Conservation (phyloP, 2,888 invertebrate genomes). For the Melanotus villosus region DNA sequence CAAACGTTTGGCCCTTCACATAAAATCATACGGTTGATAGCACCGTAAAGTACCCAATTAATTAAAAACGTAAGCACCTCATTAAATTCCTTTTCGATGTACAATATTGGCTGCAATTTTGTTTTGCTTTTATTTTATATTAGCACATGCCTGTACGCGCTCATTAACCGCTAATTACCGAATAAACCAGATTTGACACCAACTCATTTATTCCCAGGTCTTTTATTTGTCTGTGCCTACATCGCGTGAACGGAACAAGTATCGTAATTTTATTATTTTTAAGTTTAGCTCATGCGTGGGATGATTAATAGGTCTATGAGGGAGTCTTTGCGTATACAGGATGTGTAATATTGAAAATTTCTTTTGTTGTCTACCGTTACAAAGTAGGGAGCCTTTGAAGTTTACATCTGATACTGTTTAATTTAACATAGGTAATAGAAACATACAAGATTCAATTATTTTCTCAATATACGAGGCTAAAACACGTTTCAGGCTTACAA, state of each 20-base stretch:
- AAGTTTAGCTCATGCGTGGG: slow-evolving; percentile 48
- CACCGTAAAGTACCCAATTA: slow-evolving; percentile 27
- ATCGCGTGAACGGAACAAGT: slow-evolving; percentile 52
- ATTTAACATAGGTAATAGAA: no score
- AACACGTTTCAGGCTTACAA: no score
- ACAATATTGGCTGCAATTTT: slow-evolving; percentile 34
- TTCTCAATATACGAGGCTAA: no score
- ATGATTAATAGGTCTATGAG: slow-evolving; percentile 47
- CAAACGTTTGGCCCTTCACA: slow-evolving; percentile 3
- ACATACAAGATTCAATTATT: no score
- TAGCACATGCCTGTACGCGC: slow-evolving; percentile 50
- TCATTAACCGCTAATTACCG: slow-evolving; percentile 56
- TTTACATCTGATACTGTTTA: no score
- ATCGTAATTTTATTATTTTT: slow-evolving; percentile 40
- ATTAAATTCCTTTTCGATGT: slow-evolving; percentile 38
- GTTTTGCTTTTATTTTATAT: slow-evolving; percentile 47
- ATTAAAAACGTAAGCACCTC: slow-evolving; percentile 40
- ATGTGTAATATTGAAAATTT: slow-evolving; percentile 9
- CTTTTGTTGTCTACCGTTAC: not conserved
- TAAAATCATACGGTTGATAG: slow-evolving; percentile 24
- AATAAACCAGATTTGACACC: slow-evolving; percentile 53
- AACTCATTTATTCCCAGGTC: slow-evolving; percentile 50
- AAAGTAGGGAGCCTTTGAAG: no score
- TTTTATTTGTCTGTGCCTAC: slow-evolving; percentile 37
- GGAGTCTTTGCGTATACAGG: slow-evolving; percentile 4